Conservation (phyloP, 2,113 vertebrate species). For the Oreochromis tanganicae region DNA sequence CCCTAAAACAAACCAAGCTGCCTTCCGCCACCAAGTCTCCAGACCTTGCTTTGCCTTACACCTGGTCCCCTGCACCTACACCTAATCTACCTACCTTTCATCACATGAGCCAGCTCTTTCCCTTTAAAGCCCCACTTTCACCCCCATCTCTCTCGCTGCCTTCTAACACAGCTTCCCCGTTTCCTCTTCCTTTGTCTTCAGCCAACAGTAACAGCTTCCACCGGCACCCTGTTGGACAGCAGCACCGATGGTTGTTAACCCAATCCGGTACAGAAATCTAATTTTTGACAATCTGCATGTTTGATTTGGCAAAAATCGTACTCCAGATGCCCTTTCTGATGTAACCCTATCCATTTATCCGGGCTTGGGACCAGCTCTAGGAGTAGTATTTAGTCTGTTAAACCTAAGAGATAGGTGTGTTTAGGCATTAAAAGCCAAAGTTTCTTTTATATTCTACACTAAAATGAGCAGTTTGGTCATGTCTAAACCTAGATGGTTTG, state of each 20-base stretch:
- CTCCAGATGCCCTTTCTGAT: too few species aligned
- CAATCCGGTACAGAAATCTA: neutral
- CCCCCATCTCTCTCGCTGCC: neutral
- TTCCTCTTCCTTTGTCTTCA: neutral
- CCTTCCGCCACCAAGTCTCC: neutral
- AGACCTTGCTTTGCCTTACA: neutral
- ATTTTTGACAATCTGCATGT: fast-evolving
- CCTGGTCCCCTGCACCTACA: neutral
- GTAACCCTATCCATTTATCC: neutral
- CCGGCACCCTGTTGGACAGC: neutral
- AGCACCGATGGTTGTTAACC: neutral
- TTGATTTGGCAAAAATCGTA: neutral
- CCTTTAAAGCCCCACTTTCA: neutral
- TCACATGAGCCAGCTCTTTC: neutral
- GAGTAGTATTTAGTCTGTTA: neutral
- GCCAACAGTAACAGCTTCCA: neutral
- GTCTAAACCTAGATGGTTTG: neutral
- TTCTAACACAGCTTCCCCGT: neutral
- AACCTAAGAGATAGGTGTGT: neutral
- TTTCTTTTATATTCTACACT: neutral
- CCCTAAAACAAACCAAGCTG: neutral
- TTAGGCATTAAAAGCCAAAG: neutral
- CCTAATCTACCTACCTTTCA: neutral
- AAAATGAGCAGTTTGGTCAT: neutral
- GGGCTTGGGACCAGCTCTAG: neutral